These are phyloP conservation scores for Paracentrotus lividus DNA, from an alignment of 53 echinoderm and acorn worm genomes.

Conservation along the genomic window DNA sequence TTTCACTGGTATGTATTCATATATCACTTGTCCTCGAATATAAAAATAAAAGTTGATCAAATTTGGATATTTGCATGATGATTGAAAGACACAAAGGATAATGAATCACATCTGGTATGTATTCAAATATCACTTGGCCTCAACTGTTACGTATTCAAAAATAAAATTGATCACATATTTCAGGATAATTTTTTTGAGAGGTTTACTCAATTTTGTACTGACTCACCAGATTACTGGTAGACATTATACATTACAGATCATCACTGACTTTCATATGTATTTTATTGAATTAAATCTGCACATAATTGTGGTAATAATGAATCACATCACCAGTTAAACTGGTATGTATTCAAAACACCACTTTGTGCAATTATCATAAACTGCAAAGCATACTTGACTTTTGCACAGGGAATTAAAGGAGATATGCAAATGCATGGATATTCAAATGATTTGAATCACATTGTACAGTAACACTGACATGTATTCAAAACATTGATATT, in stretches of 20 bases:
- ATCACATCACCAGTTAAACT: slow-evolving; percentile 64
- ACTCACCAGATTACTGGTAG: no score
- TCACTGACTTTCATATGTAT: no score
- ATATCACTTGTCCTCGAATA: background rate
- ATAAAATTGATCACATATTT: background rate
- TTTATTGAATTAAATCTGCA: background rate
- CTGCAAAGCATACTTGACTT: background rate
- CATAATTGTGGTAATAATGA: background rate
- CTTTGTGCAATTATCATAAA: background rate
- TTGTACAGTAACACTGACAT: slow-evolving; percentile 63
- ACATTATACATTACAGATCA: no score
- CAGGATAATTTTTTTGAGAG: no score
- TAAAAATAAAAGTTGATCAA: background rate
- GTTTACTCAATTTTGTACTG: no score
- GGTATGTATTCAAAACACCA: slow-evolving; percentile 50
- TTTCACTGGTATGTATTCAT: slow-evolving; percentile 48
- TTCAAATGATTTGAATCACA: slow-evolving; percentile 46
- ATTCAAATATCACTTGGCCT: slow-evolving; percentile 38
- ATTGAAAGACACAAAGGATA: background rate
- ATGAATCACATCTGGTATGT: slow-evolving; percentile 67
- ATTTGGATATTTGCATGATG: background rate
- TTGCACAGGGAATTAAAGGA: background rate
- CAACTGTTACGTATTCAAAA: background rate
- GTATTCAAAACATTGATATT: slow-evolving; percentile 47
- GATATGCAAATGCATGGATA: background rate